Evolutionary conservation across 2,888 invertebrate species (phyloP), one percentile per base, ranked within the genome.

Genomic region (Plutella xylostella): DNA sequence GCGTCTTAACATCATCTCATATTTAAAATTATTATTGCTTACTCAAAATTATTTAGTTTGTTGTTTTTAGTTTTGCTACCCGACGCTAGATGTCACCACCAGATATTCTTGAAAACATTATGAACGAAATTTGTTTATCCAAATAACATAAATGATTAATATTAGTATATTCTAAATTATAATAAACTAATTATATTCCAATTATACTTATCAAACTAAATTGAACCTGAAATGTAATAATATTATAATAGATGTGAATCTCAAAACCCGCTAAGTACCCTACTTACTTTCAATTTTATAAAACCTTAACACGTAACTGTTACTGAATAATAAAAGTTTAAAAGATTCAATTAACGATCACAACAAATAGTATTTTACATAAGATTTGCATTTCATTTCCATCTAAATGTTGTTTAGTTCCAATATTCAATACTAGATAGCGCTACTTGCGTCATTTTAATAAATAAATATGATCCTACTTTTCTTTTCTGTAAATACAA

Each of bases 361-460:
- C 41, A 41, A 41, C 41, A 41, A 41, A 41, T 30, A 28, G 30
- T 18, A 41, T 41, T 41, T 28, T 18, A 30, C 41, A 41, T 41
- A 28, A 41, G 9, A 41, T 41, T 41, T 28, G 41, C 41, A 41
- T 41, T 28, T 28, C 41, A 41, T 28, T 41, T 28, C 28, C n/a
- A 17, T 41, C 18, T 18, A 30, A n/a, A 28, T 7, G 12, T 34
- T 14, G 40, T 31, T 11, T 55, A 58, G 60, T 71, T 56, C 53
- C 3, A 46, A 72, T 68, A 75, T 67, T 58, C 70, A 60, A 47
- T 50, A 58, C 58, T 33, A 77, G 77, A 69, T 73, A 74, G 63
- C 72, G 68, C 50, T 56, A 57, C 14, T 17, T 21, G n/a, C 7
- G n/a, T 21, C 3, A 9, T 25, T 17, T 18, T 17, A 42, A 30